phyloP scores from a whole-genome alignment of 2,888 invertebrate genomes.

The Auanema sp. region DNA sequence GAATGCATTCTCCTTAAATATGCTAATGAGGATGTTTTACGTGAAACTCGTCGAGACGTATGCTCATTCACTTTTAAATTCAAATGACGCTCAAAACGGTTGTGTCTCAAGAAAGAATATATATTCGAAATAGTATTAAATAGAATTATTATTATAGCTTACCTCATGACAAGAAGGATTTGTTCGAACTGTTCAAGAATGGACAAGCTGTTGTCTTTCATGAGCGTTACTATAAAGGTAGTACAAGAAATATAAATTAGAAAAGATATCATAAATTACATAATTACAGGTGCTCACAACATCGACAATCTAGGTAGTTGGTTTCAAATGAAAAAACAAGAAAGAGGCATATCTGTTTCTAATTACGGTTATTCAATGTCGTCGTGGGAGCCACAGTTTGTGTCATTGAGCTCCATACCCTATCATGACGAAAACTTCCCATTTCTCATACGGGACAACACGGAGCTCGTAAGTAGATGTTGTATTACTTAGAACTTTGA shows the following conservation, averaged over 20 bases:
- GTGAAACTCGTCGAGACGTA: no score
- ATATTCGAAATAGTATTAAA: no score
- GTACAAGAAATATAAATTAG: no score
- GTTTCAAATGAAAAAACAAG: conserved; percentile 6
- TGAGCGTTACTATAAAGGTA: conserved; percentile 14
- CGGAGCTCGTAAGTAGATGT: conserved; percentile 8
- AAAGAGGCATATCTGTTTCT: conserved; percentile 6
- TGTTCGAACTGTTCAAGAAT: conserved; percentile 7
- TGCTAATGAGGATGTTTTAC: no score
- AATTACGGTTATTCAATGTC: not conserved
- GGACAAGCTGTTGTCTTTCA: conserved; percentile 22
- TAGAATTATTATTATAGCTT: not conserved
- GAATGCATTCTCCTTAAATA: no score
- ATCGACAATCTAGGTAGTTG: conserved; percentile 11
- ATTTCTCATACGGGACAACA: conserved; percentile 20
- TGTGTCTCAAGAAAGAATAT: no score
- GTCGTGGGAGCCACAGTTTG: conserved; percentile 24
- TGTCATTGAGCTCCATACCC: conserved; percentile 19
- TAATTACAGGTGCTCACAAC: conserved; percentile 15
- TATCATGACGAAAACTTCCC: conserved; percentile 22
- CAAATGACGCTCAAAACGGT: no score
- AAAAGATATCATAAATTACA: no score
- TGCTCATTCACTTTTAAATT: no score
- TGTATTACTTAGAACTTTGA: not conserved
- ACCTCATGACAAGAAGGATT: conserved; percentile 15